These are phyloP conservation scores for Calliopsis andreniformis DNA, from an alignment of 1,140 invertebrate genomes.

Conservation along the genomic window DNA sequence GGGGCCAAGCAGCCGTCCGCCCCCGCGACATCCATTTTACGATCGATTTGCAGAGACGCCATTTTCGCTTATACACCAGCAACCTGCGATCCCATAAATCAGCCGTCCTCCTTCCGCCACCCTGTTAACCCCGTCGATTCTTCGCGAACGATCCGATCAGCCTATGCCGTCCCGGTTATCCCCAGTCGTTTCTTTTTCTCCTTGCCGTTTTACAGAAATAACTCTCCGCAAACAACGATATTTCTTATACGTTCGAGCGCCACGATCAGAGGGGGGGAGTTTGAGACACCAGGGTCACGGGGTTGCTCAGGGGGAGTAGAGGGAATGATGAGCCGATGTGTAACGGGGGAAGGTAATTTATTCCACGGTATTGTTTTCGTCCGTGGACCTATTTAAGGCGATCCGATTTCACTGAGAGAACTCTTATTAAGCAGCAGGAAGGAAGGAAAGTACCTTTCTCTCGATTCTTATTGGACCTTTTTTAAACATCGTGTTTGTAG, in stretches of 20 bases:
- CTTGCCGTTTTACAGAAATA: conserved; percentile 51
- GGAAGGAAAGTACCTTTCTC: background rate
- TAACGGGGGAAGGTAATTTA: conserved; percentile 27
- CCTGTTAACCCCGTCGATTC: conserved; percentile 46
- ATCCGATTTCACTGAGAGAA: conserved; percentile 20
- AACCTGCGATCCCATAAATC: conserved; percentile 66
- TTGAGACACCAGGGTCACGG: conserved; percentile 2
- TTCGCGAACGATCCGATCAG: conserved; percentile 34
- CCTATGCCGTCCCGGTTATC: conserved; percentile 47
- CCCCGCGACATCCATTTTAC: conserved; percentile 61
- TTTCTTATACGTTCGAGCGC: conserved; percentile 40
- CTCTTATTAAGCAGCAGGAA: conserved; percentile 17
- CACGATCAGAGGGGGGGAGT: background rate
- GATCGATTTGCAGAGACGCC: conserved; percentile 67
- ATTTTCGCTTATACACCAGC: conserved; percentile 65
- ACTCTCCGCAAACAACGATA: conserved; percentile 33
- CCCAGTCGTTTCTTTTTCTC: conserved; percentile 4
- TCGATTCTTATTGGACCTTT: background rate
- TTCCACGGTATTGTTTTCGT: conserved; percentile 31
- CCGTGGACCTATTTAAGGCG: conserved; percentile 16
- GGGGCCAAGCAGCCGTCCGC: conserved; percentile 23
- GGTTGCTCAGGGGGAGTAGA: background rate
- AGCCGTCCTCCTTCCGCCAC: conserved; percentile 30
- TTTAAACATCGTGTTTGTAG: background rate
- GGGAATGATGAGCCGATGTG: conserved; percentile 7